Evolutionary conservation across 2,797 vertebrate species (phyloP).

Genomic region (Periophthalmus magnuspinnatus): DNA sequence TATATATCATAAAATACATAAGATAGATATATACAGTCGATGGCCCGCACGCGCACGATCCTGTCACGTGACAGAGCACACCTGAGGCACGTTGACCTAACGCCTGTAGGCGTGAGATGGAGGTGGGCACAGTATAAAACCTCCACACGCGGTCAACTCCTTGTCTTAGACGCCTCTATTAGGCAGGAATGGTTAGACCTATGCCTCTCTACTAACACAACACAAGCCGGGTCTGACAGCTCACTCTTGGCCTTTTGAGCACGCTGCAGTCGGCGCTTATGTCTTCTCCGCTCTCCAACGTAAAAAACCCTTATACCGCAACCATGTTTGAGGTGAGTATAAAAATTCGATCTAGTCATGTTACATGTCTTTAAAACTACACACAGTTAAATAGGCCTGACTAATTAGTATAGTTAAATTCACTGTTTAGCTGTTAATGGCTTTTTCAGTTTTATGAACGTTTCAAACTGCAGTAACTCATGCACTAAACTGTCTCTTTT

Average conservation of each 20-base stretch:
- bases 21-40: too few relatives aligned
- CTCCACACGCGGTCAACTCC: accelerated
- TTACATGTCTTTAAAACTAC: too few relatives aligned
- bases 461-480: background rate
- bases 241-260: background rate
- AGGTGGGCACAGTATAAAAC: conserved; percentile 45
- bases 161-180: conserved; percentile 13
- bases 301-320: background rate
- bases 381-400: too few relatives aligned
- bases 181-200: background rate
- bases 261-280: too few relatives aligned
- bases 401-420: too few relatives aligned
- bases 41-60: background rate
- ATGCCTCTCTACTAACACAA: background rate
- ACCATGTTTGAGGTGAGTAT: conserved; percentile 68
- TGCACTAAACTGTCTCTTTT: background rate
- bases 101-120: conserved; percentile 36
- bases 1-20: too few relatives aligned
- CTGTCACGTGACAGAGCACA: conserved; percentile 50
- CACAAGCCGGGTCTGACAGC: background rate
- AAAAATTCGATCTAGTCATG: too few relatives aligned
- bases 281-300: background rate
- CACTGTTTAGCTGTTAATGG: too few relatives aligned
- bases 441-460: too few relatives aligned
- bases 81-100: conserved; percentile 57